Base-by-base conservation (phyloP, 1,140 invertebrate species). In the Procambarus virginalis region DNA sequence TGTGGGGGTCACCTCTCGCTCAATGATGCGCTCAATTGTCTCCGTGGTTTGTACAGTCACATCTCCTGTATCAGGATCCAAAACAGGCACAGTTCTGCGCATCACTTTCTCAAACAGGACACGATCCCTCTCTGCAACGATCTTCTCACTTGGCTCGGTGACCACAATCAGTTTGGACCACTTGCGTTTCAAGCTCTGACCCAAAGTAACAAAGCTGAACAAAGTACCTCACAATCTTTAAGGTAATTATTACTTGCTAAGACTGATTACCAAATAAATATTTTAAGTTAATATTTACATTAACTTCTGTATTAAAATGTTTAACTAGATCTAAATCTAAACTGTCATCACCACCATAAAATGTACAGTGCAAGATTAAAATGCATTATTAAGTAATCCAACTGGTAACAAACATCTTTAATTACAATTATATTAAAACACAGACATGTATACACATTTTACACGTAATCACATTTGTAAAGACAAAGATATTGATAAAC, bases 11-110 rank as follows among this genome's bases (percentile, higher is more conserved):
- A 89, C 88, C 88, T 89, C 88, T 79, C 88, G 88, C 81, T 89
- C 88, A 83, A 89, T 89, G 88, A 89, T 89, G 75, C 88, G 81
- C 46, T 89, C 88, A 84, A 89, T 49, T 34, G 88, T 89, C 81
- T 89, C 88, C 58, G 81, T 84, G 75, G 88, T 89, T 68, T 83
- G 73, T 34, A 89, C 34, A 9, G 55, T 89, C 81, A 89, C 88
- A 51, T 84, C 60, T 51, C 88, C 88, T 14, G 88, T 89, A 73
- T 58, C 76, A 55, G 88, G 88, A 81, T 89, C 88, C 60, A 89
- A 82, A 68, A 84, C 58, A 45, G 88, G 88, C 55, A 79, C 82
- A 17, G 88, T 89, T 79, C 77, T 89, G 88, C 88, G 88, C 81
- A 49, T 78, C 81, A 89, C 88, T 79, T 79, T 84, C 88, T 89